Evolutionary conservation across 2,797 vertebrate genomes (phyloP).

Genomic region (Smutsia gigantea): DNA sequence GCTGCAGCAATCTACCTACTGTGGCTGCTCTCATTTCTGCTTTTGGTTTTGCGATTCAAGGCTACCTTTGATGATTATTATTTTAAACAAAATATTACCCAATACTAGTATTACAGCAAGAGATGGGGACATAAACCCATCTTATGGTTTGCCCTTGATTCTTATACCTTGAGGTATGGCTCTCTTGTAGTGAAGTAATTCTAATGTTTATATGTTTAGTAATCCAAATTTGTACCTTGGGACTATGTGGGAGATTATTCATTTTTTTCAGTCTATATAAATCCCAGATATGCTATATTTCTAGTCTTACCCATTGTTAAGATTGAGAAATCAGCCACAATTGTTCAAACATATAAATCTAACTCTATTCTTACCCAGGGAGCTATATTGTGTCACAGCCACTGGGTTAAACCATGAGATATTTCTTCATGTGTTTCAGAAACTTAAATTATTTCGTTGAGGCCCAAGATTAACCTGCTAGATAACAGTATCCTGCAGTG

Average conservation of each 20-base stretch:
- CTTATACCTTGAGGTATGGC: neutral
- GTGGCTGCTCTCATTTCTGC: neutral
- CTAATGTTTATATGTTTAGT: conserved; percentile 16
- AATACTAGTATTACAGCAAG: conserved; percentile 10
- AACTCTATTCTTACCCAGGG: neutral
- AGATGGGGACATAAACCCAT: neutral
- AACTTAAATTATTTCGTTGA: conserved; percentile 56
- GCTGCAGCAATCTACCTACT: neutral
- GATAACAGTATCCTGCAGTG: conserved; percentile 47
- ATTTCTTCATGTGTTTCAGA: conserved; percentile 57
- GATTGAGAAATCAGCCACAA: conserved; percentile 8
- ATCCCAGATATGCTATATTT: conserved; percentile 26
- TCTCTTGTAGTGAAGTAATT: conserved; percentile 48
- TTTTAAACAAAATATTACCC: conserved; percentile 48
- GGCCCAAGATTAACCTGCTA: conserved; percentile 55
- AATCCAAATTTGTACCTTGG: conserved; percentile 10
- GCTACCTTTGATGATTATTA: conserved; percentile 36
- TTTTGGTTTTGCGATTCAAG: conserved; percentile 34
- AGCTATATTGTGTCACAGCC: conserved; percentile 36
- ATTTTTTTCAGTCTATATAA: neutral
- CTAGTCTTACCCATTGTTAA: conserved; percentile 18
- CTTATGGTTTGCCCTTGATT: neutral
- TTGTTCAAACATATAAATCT: conserved; percentile 46
- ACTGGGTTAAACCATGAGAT: conserved; percentile 35
- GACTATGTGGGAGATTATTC: neutral